phyloP scores from a whole-genome alignment of 2,113 vertebrate species.

The Eurystomus gularis region DNA sequence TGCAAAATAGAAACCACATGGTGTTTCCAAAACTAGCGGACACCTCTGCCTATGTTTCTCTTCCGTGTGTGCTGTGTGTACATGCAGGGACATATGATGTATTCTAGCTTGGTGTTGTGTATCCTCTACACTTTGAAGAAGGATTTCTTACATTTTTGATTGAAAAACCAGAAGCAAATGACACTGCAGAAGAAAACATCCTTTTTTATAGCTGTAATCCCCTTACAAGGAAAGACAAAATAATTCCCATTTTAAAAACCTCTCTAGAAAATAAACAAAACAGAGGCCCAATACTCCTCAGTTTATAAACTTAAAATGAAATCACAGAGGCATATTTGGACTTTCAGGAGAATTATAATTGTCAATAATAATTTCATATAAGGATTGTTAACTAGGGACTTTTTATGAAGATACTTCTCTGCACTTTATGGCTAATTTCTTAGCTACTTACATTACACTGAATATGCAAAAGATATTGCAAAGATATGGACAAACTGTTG shows the following conservation, averaged over 20 bases:
- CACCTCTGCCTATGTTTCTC: neutral
- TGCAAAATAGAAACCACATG: neutral
- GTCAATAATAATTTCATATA: neutral
- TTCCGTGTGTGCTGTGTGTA: neutral
- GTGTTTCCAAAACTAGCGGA: neutral
- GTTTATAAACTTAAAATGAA: neutral
- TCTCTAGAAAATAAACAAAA: neutral
- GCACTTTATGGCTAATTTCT: neutral
- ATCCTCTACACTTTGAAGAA: neutral
- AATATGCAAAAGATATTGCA: neutral
- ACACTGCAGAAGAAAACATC: neutral
- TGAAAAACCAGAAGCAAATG: neutral
- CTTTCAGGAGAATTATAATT: neutral
- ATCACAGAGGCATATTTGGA: neutral
- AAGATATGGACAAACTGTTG: neutral
- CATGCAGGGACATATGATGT: neutral
- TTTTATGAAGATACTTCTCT: neutral
- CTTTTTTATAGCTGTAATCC: neutral
- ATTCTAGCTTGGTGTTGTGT: neutral
- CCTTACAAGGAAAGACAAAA: neutral
- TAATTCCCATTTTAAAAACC: neutral
- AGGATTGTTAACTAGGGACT: neutral
- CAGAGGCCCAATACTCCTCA: neutral
- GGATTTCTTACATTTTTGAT: neutral
- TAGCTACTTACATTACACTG: neutral